phyloP scores from a whole-genome alignment of 2,113 vertebrate species.

The Bubo bubo region DNA sequence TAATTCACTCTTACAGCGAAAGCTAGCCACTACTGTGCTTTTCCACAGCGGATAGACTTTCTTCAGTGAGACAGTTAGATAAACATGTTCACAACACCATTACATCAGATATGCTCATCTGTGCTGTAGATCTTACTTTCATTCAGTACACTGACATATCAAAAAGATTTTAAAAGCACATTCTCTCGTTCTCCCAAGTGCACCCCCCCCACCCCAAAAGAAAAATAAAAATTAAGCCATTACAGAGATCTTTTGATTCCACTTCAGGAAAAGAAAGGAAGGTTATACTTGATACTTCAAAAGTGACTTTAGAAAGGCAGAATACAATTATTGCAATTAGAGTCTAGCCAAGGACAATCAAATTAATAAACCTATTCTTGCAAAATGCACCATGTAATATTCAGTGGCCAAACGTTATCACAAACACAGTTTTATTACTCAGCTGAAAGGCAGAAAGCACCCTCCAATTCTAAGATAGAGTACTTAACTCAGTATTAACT shows the following conservation, averaged over 20 bases:
- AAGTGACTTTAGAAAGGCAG: not conserved
- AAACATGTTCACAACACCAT: not conserved
- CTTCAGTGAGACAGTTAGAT: not conserved
- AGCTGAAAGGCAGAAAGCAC: not conserved
- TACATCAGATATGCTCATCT: not conserved
- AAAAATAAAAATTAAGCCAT: not conserved
- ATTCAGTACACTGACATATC: not conserved
- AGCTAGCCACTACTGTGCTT: not conserved
- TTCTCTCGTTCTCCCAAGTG: not conserved
- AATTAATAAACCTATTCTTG: not conserved
- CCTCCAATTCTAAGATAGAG: not conserved
- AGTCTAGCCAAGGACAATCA: not conserved
- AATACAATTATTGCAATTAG: not conserved
- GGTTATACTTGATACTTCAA: not conserved
- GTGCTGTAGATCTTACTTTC: not conserved
- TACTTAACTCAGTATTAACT: not conserved
- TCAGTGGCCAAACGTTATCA: not conserved
- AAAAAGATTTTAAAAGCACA: not conserved
- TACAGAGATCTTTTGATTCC: not conserved
- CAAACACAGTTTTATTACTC: not conserved
- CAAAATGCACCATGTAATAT: not conserved
- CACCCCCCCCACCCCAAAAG: rapidly evolving
- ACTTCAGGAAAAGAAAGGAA: not conserved
- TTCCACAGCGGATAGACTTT: not conserved
- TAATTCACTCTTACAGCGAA: not conserved